Conservation (phyloP, 2,797 vertebrate species). For the Acanthis flammea region DNA sequence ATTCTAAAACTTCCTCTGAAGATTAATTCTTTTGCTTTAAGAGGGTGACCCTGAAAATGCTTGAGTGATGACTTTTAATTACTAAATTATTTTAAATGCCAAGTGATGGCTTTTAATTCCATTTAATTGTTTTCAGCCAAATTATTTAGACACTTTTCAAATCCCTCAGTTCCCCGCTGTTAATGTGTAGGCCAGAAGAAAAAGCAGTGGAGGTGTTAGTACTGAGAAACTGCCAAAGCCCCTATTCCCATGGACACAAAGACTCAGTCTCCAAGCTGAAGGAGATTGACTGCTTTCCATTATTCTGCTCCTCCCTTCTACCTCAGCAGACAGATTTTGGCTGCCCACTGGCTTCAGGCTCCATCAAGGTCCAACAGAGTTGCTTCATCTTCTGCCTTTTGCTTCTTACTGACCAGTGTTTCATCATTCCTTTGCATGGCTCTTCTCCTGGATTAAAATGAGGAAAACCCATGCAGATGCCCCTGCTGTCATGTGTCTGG, state of each 20-base stretch:
- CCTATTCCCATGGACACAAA: neutral
- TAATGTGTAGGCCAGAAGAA: neutral
- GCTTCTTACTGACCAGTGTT: neutral
- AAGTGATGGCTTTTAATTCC: neutral
- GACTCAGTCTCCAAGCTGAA: neutral
- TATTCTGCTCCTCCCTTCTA: neutral
- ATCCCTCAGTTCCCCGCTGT: neutral
- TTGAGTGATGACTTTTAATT: neutral
- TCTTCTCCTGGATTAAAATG: neutral
- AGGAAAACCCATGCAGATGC: fast-evolving
- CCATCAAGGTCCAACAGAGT: neutral
- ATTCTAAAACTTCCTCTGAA: neutral
- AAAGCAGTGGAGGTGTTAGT: neutral
- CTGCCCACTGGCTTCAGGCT: neutral
- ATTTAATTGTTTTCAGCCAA: neutral
- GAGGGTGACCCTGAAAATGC: neutral
- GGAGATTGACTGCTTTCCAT: neutral
- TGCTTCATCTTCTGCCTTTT: neutral
- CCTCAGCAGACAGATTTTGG: neutral
- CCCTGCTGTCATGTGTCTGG: fast-evolving
- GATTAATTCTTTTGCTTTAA: neutral
- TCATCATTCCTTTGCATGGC: neutral
- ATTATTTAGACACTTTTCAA: neutral
- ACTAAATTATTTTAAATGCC: neutral
- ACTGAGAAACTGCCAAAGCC: neutral